Evolutionary conservation across 2,888 invertebrate genomes (phyloP).

Genomic region (Andricus quercusramuli): DNA sequence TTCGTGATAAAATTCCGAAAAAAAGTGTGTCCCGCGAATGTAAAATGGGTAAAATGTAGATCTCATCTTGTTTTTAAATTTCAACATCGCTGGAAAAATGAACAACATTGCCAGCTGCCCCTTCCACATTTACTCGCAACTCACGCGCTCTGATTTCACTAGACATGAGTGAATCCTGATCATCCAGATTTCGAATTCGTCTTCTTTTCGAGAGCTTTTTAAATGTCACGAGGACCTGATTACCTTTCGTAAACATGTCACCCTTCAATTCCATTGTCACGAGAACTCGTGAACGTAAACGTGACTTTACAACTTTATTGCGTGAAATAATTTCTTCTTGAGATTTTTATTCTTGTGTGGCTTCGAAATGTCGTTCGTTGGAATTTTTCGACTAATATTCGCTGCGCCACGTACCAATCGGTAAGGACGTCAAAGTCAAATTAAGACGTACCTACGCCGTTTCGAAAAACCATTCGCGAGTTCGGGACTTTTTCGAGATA

Average conservation of each 20-base stretch:
- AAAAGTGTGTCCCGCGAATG: background rate
- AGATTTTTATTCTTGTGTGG: background rate
- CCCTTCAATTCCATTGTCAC: constrained; percentile 4
- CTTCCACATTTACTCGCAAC: constrained; percentile 33
- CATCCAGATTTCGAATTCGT: constrained; percentile 1
- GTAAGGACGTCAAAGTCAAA: constrained; percentile 18
- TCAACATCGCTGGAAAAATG: constrained; percentile 30
- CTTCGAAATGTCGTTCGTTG: background rate
- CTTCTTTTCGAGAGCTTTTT: background rate
- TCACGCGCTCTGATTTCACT: constrained; percentile 45
- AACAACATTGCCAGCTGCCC: constrained; percentile 18
- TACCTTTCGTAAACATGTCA: constrained; percentile 23
- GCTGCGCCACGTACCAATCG: background rate
- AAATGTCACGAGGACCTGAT: background rate
- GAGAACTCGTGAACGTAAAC: background rate
- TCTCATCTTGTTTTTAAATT: constrained; percentile 24
- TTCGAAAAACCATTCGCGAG: background rate
- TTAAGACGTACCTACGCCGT: constrained; percentile 6
- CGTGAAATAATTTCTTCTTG: background rate
- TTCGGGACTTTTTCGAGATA: too few relatives aligned
- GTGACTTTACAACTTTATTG: background rate
- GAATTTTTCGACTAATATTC: background rate
- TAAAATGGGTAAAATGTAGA: background rate
- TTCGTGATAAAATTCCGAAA: background rate
- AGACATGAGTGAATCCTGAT: constrained; percentile 27